Evolutionary conservation across 1,140 invertebrate species (phyloP), one percentile per base, ranked within the genome.

Genomic region (Anoplophora glabripennis): DNA sequence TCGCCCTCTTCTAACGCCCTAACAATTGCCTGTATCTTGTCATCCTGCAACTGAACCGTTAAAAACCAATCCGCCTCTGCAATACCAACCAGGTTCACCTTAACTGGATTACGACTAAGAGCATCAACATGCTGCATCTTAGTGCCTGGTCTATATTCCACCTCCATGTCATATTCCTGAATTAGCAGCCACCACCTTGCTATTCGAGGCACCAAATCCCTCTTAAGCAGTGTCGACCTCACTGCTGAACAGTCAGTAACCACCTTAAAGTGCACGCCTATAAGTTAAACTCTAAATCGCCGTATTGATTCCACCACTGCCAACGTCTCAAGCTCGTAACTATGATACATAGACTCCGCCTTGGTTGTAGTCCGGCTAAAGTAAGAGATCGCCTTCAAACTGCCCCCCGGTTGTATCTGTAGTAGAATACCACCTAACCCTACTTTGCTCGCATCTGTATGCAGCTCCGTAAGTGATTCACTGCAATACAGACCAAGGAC

Each of bases 321-420:
- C 46, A 77, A 76, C 1, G 83, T 71, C 57, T 78, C 74, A 1
- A 77, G 35, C 47, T 76, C 72, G 57, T 74, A 77, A 14, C 69
- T 74, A 9, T 64, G 64, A 49, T 72, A 77, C 12, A 65, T 67
- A 5, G 46, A 49, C 61, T 77, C 72, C 7, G 66, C 53, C 7
- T 71, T 58, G 7, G 55, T 58, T 7, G 73, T 74, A 28, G 55
- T 62, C 57, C 79, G 76, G 21, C 66, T 76, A 66, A 64, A 71
- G 52, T 62, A 62, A 72, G 74, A 72, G 67, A 73, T 57, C 40
- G 73, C 72, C 75, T 76, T 82, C 55, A 80, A 72, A 47, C n/a
- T 70, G 59, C 49, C 70, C 68, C 15, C 72, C 63, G 0, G 58
- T 33, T 1, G 60, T 57, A 54, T 55, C 61, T 77, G 72, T 4